Percentiles rank a stretch among this genome's conserved stretches.
phyloP scores from a whole-genome alignment of 2,888 invertebrate genomes.

The Dryomyza anilis region DNA sequence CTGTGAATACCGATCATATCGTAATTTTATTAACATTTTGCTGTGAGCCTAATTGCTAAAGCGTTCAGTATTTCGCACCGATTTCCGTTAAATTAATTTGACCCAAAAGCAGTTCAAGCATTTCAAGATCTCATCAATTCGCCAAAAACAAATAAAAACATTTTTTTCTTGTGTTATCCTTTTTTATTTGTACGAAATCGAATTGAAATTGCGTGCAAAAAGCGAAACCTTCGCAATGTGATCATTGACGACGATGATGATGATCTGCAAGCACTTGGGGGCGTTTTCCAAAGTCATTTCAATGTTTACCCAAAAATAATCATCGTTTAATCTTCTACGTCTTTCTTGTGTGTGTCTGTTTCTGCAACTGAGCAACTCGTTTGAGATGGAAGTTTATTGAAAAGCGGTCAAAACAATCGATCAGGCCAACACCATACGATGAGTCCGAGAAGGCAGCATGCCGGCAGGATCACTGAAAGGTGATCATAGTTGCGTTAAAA shows the following conservation, averaged over 20 bases:
- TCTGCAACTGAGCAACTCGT: too few relatives aligned
- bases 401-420: slow-evolving; percentile 26
- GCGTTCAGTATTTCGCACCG: background rate
- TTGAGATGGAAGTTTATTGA: slow-evolving; percentile 17
- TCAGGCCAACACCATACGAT: slow-evolving; percentile 22
- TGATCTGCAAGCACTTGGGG: slow-evolving; percentile 6
- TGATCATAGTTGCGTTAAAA: background rate
- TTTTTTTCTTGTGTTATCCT: background rate
- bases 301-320: slow-evolving; percentile 15
- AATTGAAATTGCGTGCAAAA: too few relatives aligned
- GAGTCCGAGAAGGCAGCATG: background rate
- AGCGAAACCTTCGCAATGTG: background rate
- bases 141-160: slow-evolving; percentile 23
- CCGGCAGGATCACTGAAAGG: too few relatives aligned
- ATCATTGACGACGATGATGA: background rate
- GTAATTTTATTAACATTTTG: too few relatives aligned
- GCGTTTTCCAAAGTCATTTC: slow-evolving; percentile 19
- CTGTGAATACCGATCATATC: too few relatives aligned
- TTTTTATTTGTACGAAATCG: too few relatives aligned
- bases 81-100: slow-evolving; percentile 24
- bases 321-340: background rate
- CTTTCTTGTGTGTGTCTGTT: too few relatives aligned
- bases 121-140: slow-evolving; percentile 19
- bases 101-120: slow-evolving; percentile 20
- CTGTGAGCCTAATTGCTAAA: too few relatives aligned